phyloP scores from a whole-genome alignment of 1,140 invertebrate genomes.

The Euura saliciscinereae region DNA sequence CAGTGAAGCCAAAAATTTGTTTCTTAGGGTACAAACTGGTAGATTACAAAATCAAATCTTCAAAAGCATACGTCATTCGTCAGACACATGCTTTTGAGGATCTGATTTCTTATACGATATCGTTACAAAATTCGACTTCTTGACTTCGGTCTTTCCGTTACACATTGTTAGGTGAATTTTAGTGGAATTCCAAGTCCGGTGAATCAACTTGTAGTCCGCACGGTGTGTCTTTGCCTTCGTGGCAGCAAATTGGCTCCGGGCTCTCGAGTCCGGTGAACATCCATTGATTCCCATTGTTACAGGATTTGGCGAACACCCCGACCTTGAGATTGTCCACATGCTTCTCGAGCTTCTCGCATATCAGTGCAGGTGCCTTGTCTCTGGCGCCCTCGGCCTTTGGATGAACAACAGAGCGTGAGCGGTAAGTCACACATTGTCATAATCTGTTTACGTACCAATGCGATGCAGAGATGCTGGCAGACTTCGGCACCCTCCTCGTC shows the following conservation, averaged over 20 bases:
- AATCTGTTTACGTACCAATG: slow-evolving; percentile 24
- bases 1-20: too few species aligned
- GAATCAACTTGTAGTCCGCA: slow-evolving; percentile 10
- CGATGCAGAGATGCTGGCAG: slow-evolving; percentile 32
- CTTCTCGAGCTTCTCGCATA: slow-evolving; percentile 33
- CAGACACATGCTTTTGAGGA: too few species aligned
- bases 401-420: slow-evolving; percentile 12
- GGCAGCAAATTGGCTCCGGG: slow-evolving; percentile 33
- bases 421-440: not conserved
- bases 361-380: slow-evolving; percentile 30
- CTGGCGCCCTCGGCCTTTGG: slow-evolving; percentile 28
- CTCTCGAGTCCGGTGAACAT: slow-evolving; percentile 30
- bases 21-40: too few species aligned
- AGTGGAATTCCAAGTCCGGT: too few species aligned
- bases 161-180: too few species aligned
- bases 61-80: too few species aligned
- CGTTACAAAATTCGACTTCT: too few species aligned
- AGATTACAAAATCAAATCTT: too few species aligned
- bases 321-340: slow-evolving; percentile 32
- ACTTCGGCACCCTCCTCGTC: slow-evolving; percentile 27
- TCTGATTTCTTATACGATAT: too few species aligned
- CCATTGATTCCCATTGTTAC: slow-evolving; percentile 27
- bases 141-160: too few species aligned
- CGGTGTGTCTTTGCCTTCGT: slow-evolving; percentile 26
- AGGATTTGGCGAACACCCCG: slow-evolving; percentile 28